Conservation (phyloP, 2,888 invertebrate genomes). For the Aporophyla nigra region DNA sequence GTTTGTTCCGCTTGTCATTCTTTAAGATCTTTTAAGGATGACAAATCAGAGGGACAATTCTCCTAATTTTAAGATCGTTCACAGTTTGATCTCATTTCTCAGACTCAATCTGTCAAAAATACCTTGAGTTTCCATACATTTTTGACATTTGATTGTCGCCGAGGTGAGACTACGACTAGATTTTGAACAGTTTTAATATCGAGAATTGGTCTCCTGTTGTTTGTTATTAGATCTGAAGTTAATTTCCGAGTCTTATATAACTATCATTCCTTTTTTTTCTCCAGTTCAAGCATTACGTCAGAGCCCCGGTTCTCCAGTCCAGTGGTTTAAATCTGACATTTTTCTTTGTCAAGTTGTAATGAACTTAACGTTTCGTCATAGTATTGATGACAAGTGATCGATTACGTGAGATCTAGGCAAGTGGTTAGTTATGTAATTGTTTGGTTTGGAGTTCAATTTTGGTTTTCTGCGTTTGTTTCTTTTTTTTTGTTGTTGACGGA, state of each 20-base stretch:
- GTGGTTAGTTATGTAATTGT: conserved; percentile 27
- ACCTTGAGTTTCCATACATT: no score
- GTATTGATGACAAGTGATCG: conserved; percentile 45
- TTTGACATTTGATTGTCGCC: no score
- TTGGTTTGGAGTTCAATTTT: conserved; percentile 18
- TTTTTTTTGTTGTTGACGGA: background rate
- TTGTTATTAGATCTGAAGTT: background rate
- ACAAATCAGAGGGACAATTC: no score
- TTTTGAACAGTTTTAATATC: no score
- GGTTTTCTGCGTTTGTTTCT: background rate
- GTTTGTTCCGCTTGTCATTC: background rate
- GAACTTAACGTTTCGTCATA: conserved; percentile 51
- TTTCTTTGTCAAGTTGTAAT: conserved; percentile 43
- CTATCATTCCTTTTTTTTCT: conserved; percentile 24
- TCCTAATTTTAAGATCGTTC: no score
- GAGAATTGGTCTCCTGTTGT: background rate
- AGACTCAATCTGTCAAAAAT: no score
- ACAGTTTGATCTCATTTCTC: no score
- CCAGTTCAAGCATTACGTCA: conserved; percentile 48
- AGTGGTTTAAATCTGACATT: conserved; percentile 63
- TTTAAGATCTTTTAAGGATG: background rate
- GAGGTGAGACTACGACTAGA: no score
- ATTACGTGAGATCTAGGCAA: conserved; percentile 45
- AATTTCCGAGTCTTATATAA: conserved; percentile 29
- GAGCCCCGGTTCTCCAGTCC: conserved; percentile 50